phyloP scores from a whole-genome alignment of 2,888 invertebrate genomes.

The Carcina quercana region DNA sequence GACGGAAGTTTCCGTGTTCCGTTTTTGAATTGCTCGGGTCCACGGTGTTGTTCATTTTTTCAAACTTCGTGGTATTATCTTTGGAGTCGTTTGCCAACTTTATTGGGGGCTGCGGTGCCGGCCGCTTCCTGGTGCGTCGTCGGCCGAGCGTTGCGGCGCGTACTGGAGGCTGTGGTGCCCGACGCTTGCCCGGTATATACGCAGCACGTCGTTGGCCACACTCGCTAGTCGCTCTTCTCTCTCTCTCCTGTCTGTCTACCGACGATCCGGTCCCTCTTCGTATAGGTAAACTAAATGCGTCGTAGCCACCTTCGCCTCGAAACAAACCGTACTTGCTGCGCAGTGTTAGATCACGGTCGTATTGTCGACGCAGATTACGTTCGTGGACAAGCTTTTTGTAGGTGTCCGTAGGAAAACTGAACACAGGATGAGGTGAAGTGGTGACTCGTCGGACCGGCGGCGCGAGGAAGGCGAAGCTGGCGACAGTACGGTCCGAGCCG shows the following conservation, averaged over 20 bases:
- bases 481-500: constrained; percentile 82
- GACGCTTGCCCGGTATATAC: constrained; percentile 85
- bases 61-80: constrained; percentile 20
- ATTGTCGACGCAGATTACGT: constrained; percentile 71
- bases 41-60: constrained; percentile 10
- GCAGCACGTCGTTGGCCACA: constrained; percentile 74
- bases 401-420: constrained; percentile 77
- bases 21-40: constrained; percentile 31
- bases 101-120: constrained; percentile 72
- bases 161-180: constrained; percentile 76
- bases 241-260: constrained; percentile 29
- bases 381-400: constrained; percentile 76
- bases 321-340: constrained; percentile 77
- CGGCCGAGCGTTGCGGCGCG: constrained; percentile 39
- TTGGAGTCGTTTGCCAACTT: constrained; percentile 23
- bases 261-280: constrained; percentile 24
- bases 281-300: constrained; percentile 52
- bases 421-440: constrained; percentile 55
- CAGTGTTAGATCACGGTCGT: constrained; percentile 76
- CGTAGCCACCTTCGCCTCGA: constrained; percentile 43
- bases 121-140: constrained; percentile 55
- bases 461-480: constrained; percentile 81
- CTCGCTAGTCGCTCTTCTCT: constrained; percentile 74
- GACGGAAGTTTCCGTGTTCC: constrained; percentile 9
- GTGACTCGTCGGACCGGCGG: constrained; percentile 71